Evolutionary conservation across 2,797 vertebrate genomes (phyloP), one percentile per base, ranked within the genome.

Genomic region (Furcifer pardalis): DNA sequence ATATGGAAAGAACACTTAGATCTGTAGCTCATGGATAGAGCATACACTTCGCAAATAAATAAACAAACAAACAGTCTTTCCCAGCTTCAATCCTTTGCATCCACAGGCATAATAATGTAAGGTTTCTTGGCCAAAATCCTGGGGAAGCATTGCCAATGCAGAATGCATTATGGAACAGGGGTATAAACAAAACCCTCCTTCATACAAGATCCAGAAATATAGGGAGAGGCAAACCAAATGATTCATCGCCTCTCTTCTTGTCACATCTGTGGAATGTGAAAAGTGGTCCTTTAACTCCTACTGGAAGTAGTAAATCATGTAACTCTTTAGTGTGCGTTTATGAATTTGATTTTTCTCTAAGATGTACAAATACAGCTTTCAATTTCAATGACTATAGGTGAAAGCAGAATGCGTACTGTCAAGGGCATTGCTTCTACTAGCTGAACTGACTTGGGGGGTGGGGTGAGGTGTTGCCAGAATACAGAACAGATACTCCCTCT

Each of bases 371-470:
- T 84, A 23, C 62, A 87, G 84, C 80, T 92, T 89, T 83, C 56
- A 35, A 86, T 92, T 89, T 83, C 56, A 35, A 86, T 89, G 79
- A 62, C 66, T 86, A 89, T 71, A 78, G 83, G 80, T 89, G 87
- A 85, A 89, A 92, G 90, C 12, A 25, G 42, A 75, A 35, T 74
- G 81, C 89, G 46, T 88, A 79, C 85, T 89, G 73, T 85, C 88
- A 81, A 79, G 89, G 71, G 81, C 80, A 89, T 76, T 90, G 73
- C 86, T 84, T 17, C 0, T 78, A 88, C 89, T 86, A 93, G 86
- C 12, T 79, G 40, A 15, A 17, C 21, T 1, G 68, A 25, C 37
- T 13, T 40, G n/a, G n/a, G n/a, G n/a, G n/a, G n/a, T n/a, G n/a
- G n/a, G 40, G 42, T 63, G 37, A 78, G 56, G 5, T 25, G 46